Evolutionary conservation across 2,797 vertebrate genomes (phyloP), one percentile per base, ranked within the genome.

Genomic region (Columba guinea): DNA sequence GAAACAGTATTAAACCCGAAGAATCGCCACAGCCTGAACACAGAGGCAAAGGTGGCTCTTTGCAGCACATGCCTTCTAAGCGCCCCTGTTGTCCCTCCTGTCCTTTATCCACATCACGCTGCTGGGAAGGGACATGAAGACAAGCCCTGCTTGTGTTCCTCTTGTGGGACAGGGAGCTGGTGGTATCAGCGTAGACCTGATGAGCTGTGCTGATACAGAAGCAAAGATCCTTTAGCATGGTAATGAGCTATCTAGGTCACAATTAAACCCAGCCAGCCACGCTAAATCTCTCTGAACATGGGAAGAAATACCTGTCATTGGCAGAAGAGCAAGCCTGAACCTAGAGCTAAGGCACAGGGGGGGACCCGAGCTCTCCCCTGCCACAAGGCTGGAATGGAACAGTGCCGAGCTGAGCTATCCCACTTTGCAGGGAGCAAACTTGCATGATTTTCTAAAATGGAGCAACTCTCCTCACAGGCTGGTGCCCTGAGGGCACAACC

Each of bases 11-110:
- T 68, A 68, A 64, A 52, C 27, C n/a, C 77, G n/a, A 34, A 62
- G 52, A 69, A 62, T 37, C 0, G 1, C 56, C 32, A 55, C 16
- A 26, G 46, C 39, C 51, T 35, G 26, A 48, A 59, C 0, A 0
- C 16, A 15, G 53, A 75, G 62, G 18, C n/a, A 39, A 51, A 20
- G 63, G 18, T 6, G 3, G 28, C 21, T 78, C 55, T 77, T 69
- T 30, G 32, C 21, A 24, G 11, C 60, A 15, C 24, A 51, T 32
- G 35, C 41, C 53, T 48, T 34, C 80, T 64, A 32, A 87, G 65
- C 5, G 46, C 11, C n/a, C 70, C 3, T 4, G 5, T 30, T 59
- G 20, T 69, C 41, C 52, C 60, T 82, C 32, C 28, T 2, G 5
- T 27, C 7, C 13, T 46, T 58, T 35, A 11, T 9, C 35, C 23